These are phyloP conservation scores for Rhineura floridana DNA, from an alignment of 2,113 vertebrate species.

Conservation along the genomic window DNA sequence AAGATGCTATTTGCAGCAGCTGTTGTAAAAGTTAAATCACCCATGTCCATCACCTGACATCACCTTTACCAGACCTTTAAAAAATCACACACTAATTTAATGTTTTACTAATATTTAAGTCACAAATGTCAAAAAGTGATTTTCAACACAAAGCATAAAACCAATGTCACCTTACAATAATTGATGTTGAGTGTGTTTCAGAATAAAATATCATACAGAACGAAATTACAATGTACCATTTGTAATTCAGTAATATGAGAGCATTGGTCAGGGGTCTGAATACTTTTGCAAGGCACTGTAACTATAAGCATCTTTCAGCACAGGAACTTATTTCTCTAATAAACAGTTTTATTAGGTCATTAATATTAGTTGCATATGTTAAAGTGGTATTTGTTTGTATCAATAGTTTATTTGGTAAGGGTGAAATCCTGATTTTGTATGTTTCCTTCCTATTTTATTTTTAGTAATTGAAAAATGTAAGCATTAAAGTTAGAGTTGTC, in stretches of 20 bases:
- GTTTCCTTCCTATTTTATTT: conserved; percentile 40
- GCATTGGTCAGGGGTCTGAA: too few species aligned
- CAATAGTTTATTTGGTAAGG: conserved; percentile 26
- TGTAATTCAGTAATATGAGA: too few species aligned
- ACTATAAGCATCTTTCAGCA: conserved; percentile 26
- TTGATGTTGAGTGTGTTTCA: too few species aligned
- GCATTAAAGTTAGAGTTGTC: conserved; percentile 16
- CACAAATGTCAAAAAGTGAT: not conserved
- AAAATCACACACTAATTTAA: not conserved
- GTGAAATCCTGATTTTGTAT: not conserved
- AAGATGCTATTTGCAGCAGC: not conserved
- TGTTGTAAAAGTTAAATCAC: not conserved
- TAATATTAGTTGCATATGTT: conserved; percentile 21
- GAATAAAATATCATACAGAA: not conserved
- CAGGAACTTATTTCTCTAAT: conserved; percentile 19
- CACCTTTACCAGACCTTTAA: not conserved
- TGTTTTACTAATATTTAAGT: not conserved
- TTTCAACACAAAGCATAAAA: not conserved
- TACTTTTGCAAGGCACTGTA: too few species aligned
- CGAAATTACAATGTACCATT: too few species aligned
- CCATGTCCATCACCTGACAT: not conserved
- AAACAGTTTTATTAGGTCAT: conserved; percentile 26
- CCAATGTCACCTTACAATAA: too few species aligned
- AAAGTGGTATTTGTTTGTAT: conserved; percentile 22
- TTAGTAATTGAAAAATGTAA: conserved; percentile 40